A percentile compares a stretch with the other conserved stretches of the same genome.
Evolutionary conservation across 2,888 invertebrate genomes (phyloP).

Genomic region (Protonemura montana): DNA sequence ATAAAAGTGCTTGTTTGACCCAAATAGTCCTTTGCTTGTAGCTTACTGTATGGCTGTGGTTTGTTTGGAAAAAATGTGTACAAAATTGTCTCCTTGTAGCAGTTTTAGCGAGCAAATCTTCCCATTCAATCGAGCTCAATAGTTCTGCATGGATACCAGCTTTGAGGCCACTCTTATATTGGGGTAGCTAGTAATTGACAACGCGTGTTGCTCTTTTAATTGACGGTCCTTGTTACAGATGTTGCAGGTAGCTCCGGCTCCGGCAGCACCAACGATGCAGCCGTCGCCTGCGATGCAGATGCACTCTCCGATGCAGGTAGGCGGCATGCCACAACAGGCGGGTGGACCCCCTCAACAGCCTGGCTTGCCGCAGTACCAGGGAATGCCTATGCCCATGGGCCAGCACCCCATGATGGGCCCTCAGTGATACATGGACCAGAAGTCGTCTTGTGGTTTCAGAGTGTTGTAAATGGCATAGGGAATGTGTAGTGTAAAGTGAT

Average conservation of each 20-base stretch:
- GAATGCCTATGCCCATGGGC: slow-evolving; percentile 50
- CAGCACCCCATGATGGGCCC: slow-evolving; percentile 53
- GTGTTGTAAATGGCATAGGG: not conserved
- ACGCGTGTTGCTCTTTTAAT: slow-evolving; percentile 49
- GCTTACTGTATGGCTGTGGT: no score
- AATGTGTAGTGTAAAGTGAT: not conserved
- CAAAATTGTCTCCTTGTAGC: no score
- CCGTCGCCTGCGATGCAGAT: slow-evolving; percentile 65
- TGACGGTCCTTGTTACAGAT: not conserved
- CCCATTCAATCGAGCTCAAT: no score
- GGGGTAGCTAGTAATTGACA: slow-evolving; percentile 51
- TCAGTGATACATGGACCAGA: slow-evolving; percentile 47
- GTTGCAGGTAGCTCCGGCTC: slow-evolving; percentile 60
- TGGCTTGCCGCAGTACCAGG: slow-evolving; percentile 47
- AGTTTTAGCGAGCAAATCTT: no score
- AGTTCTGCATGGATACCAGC: no score
- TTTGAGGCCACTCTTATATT: no score
- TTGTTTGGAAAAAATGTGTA: no score
- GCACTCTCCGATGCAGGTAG: slow-evolving; percentile 65
- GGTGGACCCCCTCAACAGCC: slow-evolving; percentile 46
- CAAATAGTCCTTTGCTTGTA: no score
- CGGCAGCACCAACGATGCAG: slow-evolving; percentile 63
- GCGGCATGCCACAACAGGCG: slow-evolving; percentile 49
- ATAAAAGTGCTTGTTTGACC: no score
- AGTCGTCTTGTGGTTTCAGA: not conserved